Evolutionary conservation across 2,797 vertebrate genomes (phyloP), one percentile per base, ranked within the genome.

Genomic region (Anguilla megastoma): DNA sequence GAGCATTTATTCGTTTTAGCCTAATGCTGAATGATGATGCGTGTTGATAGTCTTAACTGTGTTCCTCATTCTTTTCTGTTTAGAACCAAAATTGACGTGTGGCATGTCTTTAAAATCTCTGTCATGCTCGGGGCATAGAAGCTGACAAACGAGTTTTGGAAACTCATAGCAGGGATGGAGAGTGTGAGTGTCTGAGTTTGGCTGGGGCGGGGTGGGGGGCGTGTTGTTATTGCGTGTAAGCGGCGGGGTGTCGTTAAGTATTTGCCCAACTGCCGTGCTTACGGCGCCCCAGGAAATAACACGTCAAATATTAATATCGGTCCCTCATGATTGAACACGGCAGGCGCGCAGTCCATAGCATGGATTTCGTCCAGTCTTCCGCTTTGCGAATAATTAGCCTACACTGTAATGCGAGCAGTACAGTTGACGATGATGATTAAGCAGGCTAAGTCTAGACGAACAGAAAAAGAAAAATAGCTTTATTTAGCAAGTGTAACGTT

Each of bases 201-300:
- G 85, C 45, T 41, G 71, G 87, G n/a, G 10, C 9, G 8, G 83
- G 24, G 50, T 21, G 50, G 12, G 83, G 33, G 54, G 50, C 9
- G 30, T 36, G 27, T 41, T 24, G 84, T 85, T 63, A 30, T 89
- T 91, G 87, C 87, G 91, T 90, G 91, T 89, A 92, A 93, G 88
- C 80, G 89, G 91, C 85, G 18, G 89, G 12, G 76, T 91, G 90
- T 92, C 89, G 87, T 90, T 92, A 90, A 89, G 91, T 91, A 92
- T 89, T 93, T 89, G 79, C 86, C 88, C 45, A 84, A 84, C 45
- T 83, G 84, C 74, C 88, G 89, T 94, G 87, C 90, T 88, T 90
- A 90, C 91, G 89, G 90, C 86, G 89, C 91, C 84, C 87, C 87
- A 91, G 92, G 92, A 94, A 93, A 92, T 91, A 93, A 93, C 93